Evolutionary conservation across 1,140 invertebrate species (phyloP), one percentile per base, ranked within the genome.

Genomic region (Lasaia peninsularis): DNA sequence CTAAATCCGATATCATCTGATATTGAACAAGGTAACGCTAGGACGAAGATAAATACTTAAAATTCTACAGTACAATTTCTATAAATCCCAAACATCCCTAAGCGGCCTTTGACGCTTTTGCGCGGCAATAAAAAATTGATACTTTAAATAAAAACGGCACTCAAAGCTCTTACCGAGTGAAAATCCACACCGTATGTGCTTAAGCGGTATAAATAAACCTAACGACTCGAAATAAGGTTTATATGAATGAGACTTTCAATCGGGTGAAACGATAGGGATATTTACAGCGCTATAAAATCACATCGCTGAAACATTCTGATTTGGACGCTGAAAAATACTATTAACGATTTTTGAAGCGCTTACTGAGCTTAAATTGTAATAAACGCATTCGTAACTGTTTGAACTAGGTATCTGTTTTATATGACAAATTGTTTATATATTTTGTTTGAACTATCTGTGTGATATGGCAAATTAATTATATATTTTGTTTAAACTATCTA

Each of bases 281-380:
- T 84, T 84, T 81, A 84, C 71, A 69, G 64, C 67, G 57, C 60
- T 53, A 77, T 81, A 81, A 84, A 81, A 74, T 70, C 68, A 75
- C 66, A 71, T 71, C 62, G 73, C 63, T 68, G 71, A 71, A 76
- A 68, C 69, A 70, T 75, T 73, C 77, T 76, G 74, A 80, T 77
- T 73, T 62, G 62, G 57, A 65, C 68, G 67, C 60, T 70, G 67
- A 73, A 73, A 37, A 44, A 44, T 48, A 48, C 40, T 48, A 48
- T 18, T 48, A 20, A 48, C 9, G 14, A 48, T 16, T 48, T 48
- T 48, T 21, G 8, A 48, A 18, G 11, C 14, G 16, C 20, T 20
- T 48, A 18, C 40, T 44, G 40, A 12, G 35, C 20, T 44, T 44
- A 11, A 44, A 18, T 18, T 10, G 14, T 44, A 44, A 11, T 44